These are phyloP conservation scores for Drosophila carrolli DNA, from an alignment of 1,140 invertebrate species.

Conservation along the genomic window DNA sequence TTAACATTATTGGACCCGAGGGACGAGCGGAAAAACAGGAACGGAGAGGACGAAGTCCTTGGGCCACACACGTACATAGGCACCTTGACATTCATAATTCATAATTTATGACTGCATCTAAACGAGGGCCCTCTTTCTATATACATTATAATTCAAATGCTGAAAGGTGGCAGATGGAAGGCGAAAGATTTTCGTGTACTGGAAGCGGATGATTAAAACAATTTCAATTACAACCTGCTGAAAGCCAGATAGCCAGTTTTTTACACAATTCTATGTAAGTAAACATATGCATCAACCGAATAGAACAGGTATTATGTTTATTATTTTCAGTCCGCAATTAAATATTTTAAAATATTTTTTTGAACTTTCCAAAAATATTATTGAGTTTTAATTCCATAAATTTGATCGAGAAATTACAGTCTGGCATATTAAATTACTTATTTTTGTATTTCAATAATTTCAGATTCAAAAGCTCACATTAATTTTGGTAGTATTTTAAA, in stretches of 20 bases:
- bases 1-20: conserved; percentile 71
- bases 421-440: not conserved
- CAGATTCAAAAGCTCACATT: not conserved
- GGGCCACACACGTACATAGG: conserved; percentile 46
- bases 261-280: too few species aligned
- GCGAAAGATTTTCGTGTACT: conserved; percentile 31
- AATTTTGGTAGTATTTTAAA: not conserved
- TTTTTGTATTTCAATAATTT: not conserved
- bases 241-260: not conserved
- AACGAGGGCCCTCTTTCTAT: conserved; percentile 28
- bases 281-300: too few species aligned
- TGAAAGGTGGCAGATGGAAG: conserved; percentile 17
- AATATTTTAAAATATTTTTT: too few species aligned
- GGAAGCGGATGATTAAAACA: conserved; percentile 48
- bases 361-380: too few species aligned
- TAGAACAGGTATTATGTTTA: too few species aligned
- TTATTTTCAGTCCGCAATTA: too few species aligned
- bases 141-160: conserved; percentile 31
- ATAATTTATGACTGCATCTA: conserved; percentile 74
- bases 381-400: too few species aligned
- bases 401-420: not conserved
- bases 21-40: conserved; percentile 29
- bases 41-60: not conserved
- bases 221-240: conserved; percentile 42
- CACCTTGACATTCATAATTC: conserved; percentile 74